phyloP scores from a whole-genome alignment of 2,797 vertebrate genomes.

The Pseudochirops corinnae region DNA sequence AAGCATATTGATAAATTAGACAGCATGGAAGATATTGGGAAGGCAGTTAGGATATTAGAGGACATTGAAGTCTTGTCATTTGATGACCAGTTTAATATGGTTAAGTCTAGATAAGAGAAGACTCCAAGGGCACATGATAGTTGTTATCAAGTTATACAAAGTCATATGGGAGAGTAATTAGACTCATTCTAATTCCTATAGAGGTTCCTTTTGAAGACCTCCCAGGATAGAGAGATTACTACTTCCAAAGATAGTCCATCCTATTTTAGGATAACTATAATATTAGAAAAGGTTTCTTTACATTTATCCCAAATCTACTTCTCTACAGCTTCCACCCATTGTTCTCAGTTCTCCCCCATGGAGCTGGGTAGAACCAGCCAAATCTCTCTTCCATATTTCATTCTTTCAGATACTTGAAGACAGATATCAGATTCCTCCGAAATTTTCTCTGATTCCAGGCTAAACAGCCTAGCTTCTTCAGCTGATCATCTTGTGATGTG shows the following conservation, averaged over 20 bases:
- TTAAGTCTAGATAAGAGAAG: not conserved
- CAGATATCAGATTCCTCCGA: not conserved
- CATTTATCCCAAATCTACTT: not conserved
- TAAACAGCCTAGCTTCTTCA: not conserved
- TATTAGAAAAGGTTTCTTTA: not conserved
- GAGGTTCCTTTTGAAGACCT: not conserved
- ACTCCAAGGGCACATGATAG: not conserved
- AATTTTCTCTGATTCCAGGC: not conserved
- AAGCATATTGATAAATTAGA: not conserved
- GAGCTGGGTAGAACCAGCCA: not conserved
- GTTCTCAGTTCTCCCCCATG: not conserved
- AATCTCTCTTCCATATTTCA: not conserved
- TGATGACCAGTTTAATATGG: not conserved
- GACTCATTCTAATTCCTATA: not conserved
- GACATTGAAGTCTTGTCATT: not conserved
- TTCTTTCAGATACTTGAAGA: not conserved
- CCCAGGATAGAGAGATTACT: not conserved
- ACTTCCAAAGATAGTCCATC: not conserved
- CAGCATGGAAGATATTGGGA: not conserved
- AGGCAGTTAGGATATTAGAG: not conserved
- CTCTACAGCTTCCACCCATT: not conserved
- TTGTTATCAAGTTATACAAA: not conserved
- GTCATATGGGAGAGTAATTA: not conserved
- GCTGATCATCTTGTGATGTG: not conserved
- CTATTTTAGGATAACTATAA: not conserved